Evolutionary conservation across 2,113 vertebrate genomes (phyloP).

Genomic region (Triplophysa dalaica): DNA sequence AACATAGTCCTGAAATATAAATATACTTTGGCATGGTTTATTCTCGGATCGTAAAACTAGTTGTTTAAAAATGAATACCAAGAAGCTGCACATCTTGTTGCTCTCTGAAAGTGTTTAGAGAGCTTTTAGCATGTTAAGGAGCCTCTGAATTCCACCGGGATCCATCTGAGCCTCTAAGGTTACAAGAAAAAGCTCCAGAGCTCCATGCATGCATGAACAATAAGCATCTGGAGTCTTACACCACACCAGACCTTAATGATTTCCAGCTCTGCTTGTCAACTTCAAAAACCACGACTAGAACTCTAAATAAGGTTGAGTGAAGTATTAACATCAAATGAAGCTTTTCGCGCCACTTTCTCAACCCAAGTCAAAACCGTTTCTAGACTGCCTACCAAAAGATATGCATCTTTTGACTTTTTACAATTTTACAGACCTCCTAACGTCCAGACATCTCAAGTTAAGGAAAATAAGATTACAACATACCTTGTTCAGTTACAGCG

Average conservation of each 20-base stretch:
- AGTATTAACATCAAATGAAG: slow-evolving; percentile 12
- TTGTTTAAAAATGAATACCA: no score
- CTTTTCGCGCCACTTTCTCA: background rate
- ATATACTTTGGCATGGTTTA: no score
- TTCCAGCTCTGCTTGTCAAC: slow-evolving; percentile 38
- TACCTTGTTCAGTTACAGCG: slow-evolving; percentile 49
- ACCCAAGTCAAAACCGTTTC: background rate
- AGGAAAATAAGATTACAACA: background rate
- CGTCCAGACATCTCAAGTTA: background rate
- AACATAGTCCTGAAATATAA: no score
- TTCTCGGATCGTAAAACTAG: no score
- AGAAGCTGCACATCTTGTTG: no score
- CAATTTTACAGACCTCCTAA: no score
- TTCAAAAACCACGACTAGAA: slow-evolving; percentile 35
- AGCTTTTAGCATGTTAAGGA: background rate
- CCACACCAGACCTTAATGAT: slow-evolving; percentile 36
- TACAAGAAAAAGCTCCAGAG: slow-evolving; percentile 2
- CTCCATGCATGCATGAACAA: slow-evolving; percentile 42
- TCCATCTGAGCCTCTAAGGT: slow-evolving; percentile 7
- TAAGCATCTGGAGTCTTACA: slow-evolving; percentile 29
- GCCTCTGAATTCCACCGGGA: background rate
- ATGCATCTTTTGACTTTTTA: no score
- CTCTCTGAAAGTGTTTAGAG: no score
- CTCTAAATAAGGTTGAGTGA: background rate
- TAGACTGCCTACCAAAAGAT: no score